Evolutionary conservation across 2,113 vertebrate genomes (phyloP), one percentile per base, ranked within the genome.

Genomic region (Myiopsitta monachus): DNA sequence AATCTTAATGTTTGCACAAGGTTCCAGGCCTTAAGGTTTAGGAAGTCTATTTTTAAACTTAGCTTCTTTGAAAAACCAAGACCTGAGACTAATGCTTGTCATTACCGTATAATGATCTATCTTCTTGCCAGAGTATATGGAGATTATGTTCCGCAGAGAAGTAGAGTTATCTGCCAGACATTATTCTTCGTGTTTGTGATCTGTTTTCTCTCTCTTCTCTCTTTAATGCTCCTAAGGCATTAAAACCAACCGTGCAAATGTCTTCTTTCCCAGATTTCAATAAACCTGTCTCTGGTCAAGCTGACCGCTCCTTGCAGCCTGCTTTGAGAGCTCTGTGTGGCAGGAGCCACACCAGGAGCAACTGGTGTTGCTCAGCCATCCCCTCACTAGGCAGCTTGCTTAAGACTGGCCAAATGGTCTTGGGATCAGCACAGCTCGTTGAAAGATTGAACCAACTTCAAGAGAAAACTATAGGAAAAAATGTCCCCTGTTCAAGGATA

Each of bases 21-120:
- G 8, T 88, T 93, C 44, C 69, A 96, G 77, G 31, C 24, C 57
- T 75, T 66, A 79, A 84, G 38, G 59, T 91, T 94, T 93, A 67
- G 28, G 66, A 94, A 92, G 67, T 66, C 91, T 96, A 96, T 96
- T 95, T 96, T 95, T 92, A 97, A 95, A 92, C 62, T 76, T 46
- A 43, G 31, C 79, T 89, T 80, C 86, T 92, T 91, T 95, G 81
- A 94, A 92, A 94, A 94, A 62, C 19, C 0, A 5, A 83, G 87
- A 81, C 38, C 46, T 95, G 77, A 1, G 1, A 72, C 83, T 91
- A 92, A 74, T 73, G 31, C 67, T 91, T 87, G 77, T 89, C 81
- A 27, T 92, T 95, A 85, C 62, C 62, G 74, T 83, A 61, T 66
- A 92, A 97, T 51, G 44, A 87, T 87, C 95, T 82, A 66, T 92